A percentile compares a stretch with the other conserved stretches of the same genome.
phyloP scores from a whole-genome alignment of 2,888 invertebrate species.

The Trissolcus brochymenae region DNA sequence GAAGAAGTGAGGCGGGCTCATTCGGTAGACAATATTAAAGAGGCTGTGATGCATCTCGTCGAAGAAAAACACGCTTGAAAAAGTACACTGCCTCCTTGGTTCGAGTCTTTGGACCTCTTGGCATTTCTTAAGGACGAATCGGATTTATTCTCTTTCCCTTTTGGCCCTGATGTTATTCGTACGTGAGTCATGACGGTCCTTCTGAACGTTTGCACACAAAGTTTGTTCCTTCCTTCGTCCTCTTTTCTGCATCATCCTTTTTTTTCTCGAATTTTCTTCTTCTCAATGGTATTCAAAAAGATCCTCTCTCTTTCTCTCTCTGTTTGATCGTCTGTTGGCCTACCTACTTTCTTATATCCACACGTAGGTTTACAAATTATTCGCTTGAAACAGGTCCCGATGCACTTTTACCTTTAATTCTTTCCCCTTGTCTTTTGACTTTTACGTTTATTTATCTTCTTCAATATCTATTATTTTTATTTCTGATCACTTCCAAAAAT shows the following conservation, averaged over 20 bases:
- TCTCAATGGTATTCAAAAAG: conserved; percentile 59
- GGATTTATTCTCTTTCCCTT: conserved; percentile 55
- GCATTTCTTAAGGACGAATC: conserved; percentile 59
- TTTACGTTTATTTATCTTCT: conserved; percentile 22
- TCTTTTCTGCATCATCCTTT: conserved; percentile 53
- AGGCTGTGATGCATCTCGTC: conserved; percentile 60
- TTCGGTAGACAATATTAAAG: conserved; percentile 63
- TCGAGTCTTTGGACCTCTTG: conserved; percentile 59
- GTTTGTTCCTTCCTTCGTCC: conserved; percentile 55
- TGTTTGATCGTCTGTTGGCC: conserved; percentile 53
- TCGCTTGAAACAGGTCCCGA: conserved; percentile 52
- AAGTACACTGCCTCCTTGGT: conserved; percentile 56
- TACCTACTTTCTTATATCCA: conserved; percentile 55
- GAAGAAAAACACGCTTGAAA: conserved; percentile 59
- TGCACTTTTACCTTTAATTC: conserved; percentile 49
- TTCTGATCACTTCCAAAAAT: conserved; percentile 1
- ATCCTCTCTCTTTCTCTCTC: conserved; percentile 35
- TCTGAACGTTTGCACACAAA: conserved; percentile 58
- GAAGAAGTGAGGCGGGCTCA: conserved; percentile 56
- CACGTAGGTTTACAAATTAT: conserved; percentile 59
- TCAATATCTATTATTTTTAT: conserved; percentile 12
- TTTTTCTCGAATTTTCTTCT: conserved; percentile 54
- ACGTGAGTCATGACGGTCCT: conserved; percentile 59
- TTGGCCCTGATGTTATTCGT: conserved; percentile 60
- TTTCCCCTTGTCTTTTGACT: conserved; percentile 27